Evolutionary conservation across 2,113 vertebrate genomes (phyloP).

Genomic region (Hyaena hyaena): DNA sequence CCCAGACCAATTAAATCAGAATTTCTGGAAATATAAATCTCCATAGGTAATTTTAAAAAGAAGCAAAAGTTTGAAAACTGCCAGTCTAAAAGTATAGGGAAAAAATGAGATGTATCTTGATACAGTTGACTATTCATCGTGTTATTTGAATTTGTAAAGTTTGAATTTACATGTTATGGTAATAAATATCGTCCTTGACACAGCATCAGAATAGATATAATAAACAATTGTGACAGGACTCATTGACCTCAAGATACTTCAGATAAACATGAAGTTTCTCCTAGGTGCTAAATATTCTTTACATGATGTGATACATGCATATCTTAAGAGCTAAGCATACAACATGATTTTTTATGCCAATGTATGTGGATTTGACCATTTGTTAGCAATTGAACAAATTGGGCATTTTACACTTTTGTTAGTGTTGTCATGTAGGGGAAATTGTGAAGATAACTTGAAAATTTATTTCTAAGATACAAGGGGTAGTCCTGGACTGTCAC

Average conservation of each 20-base stretch:
- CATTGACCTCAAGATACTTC: not conserved
- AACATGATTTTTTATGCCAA: not conserved
- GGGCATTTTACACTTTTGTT: not conserved
- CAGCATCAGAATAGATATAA: not conserved
- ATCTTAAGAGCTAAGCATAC: not conserved
- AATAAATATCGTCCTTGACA: not conserved
- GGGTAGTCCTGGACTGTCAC: not conserved
- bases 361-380: not conserved
- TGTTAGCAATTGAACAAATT: not conserved
- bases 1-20: not conserved
- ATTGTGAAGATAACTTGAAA: not conserved
- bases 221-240: not conserved
- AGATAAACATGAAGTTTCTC: not conserved
- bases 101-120: not conserved
- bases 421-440: not conserved
- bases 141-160: not conserved
- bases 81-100: not conserved
- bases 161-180: not conserved
- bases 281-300: not conserved
- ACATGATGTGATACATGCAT: not conserved
- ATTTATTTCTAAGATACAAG: not conserved
- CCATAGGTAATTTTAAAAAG: not conserved
- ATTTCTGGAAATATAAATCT: slow-evolving; percentile 8
- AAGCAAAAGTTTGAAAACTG: not conserved
- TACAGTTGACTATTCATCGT: not conserved